Percentiles rank a stretch among this genome's conserved stretches.
phyloP scores from a whole-genome alignment of 2,797 vertebrate genomes.

The Parotocinclus haroldoi region DNA sequence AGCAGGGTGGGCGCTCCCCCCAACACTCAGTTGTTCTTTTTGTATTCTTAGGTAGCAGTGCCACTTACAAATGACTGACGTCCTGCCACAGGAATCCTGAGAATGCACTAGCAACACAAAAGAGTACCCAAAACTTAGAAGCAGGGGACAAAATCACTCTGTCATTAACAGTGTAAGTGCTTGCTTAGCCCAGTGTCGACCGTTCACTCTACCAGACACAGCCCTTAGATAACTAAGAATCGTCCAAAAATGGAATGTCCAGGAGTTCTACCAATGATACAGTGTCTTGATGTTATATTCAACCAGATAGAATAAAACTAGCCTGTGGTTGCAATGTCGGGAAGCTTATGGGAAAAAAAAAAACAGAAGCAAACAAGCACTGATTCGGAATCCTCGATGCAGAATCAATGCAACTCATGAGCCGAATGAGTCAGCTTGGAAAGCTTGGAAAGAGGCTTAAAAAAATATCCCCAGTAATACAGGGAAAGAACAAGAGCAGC shows the following conservation, averaged over 20 bases:
- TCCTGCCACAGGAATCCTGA: slow-evolving; percentile 50
- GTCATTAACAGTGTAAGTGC: not conserved
- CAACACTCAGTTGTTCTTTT: slow-evolving; percentile 12
- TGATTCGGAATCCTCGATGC: no score
- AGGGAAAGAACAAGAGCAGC: no score
- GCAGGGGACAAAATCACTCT: not conserved
- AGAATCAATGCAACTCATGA: no score
- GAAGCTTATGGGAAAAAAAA: no score
- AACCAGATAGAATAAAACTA: slow-evolving; percentile 3
- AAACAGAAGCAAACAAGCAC: no score
- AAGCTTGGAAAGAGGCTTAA: no score
- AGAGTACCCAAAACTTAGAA: slow-evolving; percentile 7
- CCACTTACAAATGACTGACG: slow-evolving; percentile 44
- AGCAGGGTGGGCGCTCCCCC: not conserved
- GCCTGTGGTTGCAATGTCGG: not conserved
- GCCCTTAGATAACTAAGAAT: slow-evolving; percentile 4
- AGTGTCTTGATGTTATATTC: slow-evolving; percentile 12
- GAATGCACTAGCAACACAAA: slow-evolving; percentile 39
- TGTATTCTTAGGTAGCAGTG: slow-evolving; percentile 31
- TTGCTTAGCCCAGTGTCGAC: not conserved
- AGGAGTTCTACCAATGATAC: slow-evolving; percentile 1
- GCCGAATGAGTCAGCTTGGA: no score
- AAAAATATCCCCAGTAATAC: no score
- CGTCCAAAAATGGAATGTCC: slow-evolving; percentile 10
- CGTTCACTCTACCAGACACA: slow-evolving; percentile 4